Percentiles rank a stretch among this genome's conserved stretches.
phyloP scores from a whole-genome alignment of 2,888 invertebrate genomes.

The Itoplectis maculator region DNA sequence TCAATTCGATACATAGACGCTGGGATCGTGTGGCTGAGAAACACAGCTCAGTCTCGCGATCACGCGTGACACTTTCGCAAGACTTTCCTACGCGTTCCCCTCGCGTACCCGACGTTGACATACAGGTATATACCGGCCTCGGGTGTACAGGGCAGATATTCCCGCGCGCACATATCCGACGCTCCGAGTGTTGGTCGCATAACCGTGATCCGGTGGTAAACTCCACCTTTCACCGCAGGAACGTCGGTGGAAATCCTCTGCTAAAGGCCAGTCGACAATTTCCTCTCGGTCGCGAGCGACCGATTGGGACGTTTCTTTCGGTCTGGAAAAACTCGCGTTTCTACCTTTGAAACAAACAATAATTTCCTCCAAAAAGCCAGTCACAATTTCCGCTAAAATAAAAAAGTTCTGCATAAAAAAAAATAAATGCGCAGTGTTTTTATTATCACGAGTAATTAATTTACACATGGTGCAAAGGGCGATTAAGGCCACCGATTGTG shows the following conservation, averaged over 20 bases:
- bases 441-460: neutral
- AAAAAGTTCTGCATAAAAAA: neutral
- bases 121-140: conserved; percentile 1
- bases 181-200: conserved; percentile 51
- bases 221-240: conserved; percentile 78
- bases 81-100: conserved; percentile 64
- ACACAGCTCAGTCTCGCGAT: conserved; percentile 44
- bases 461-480: conserved; percentile 1
- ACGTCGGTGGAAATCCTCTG: conserved; percentile 75
- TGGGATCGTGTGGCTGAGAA: conserved; percentile 28
- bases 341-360: neutral
- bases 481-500: neutral
- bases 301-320: conserved; percentile 18
- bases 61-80: conserved; percentile 66
- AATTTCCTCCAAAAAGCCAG: neutral
- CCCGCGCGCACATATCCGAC: conserved; percentile 14
- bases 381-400: neutral
- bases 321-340: conserved; percentile 6
- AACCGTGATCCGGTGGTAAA: conserved; percentile 54
- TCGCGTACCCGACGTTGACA: neutral
- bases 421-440: neutral
- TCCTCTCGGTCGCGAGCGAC: conserved; percentile 70
- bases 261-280: conserved; percentile 75
- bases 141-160: conserved; percentile 7
- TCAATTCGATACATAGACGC: conserved; percentile 26